Conservation (phyloP, 2,888 invertebrate genomes). For the Criorhina ranunculi region DNA sequence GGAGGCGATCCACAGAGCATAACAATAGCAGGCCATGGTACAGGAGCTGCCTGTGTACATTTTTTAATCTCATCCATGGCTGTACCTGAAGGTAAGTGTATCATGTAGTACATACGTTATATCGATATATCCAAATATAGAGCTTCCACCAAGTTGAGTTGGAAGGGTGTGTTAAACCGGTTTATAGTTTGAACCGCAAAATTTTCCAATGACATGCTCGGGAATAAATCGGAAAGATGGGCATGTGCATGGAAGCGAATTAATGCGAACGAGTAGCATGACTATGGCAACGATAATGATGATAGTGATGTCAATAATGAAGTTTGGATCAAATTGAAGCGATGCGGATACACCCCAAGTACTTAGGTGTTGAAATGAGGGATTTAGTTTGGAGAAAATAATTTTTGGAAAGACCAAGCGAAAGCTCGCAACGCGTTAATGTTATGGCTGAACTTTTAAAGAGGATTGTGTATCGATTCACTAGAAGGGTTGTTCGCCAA, state of each 20-base stretch:
- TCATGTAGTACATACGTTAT: constrained; percentile 5
- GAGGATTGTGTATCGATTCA: constrained; percentile 12
- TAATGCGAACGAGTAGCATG: constrained; percentile 27
- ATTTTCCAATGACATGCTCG: constrained; percentile 63
- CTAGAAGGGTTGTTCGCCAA: background rate
- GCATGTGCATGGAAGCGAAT: constrained; percentile 23
- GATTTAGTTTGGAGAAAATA: constrained; percentile 40
- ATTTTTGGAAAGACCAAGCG: constrained; percentile 39
- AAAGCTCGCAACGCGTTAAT: constrained; percentile 12
- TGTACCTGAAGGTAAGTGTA: constrained; percentile 93
- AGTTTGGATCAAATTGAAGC: background rate
- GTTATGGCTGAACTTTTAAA: constrained; percentile 18
- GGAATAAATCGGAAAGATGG: constrained; percentile 43
- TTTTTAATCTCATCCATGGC: constrained; percentile 97
- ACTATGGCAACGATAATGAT: constrained; percentile 1
- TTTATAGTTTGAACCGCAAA: constrained; percentile 47
- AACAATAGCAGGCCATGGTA: constrained; percentile 97
- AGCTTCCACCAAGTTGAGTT: constrained; percentile 20
- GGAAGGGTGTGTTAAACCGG: constrained; percentile 42
- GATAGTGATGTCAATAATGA: constrained; percentile 7
- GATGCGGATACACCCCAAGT: background rate
- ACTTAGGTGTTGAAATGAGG: constrained; percentile 10
- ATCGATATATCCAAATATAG: constrained; percentile 21
- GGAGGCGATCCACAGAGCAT: constrained; percentile 97
- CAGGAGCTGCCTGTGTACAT: constrained; percentile 98